Base-by-base conservation (phyloP, 2,113 vertebrate genomes). In the Rhinoderma darwinii region DNA sequence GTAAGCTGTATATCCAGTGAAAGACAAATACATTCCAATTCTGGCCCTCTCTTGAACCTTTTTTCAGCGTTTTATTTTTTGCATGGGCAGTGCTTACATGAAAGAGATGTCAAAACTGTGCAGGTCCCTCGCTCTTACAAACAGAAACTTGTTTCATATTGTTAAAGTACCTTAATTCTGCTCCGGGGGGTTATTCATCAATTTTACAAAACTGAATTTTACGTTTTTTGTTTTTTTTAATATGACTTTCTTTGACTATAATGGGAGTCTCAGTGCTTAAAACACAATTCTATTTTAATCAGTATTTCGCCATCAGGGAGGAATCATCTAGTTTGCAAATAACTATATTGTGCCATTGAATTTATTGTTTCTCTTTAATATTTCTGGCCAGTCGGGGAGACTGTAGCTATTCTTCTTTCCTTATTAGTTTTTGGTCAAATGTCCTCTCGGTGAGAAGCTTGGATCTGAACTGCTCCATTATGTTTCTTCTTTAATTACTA, bases 21-120 rank as follows among this genome's bases (percentile, higher is more conserved):
- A 86, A 75, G 84, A 81, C 85, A 61, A 81, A 87, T 74, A 70
- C 63, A 20, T n/a, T 81, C 54, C 77, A 32, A 37, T 81, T 81
- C 50, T 87, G 85, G 66, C 78, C 77, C 61, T 44, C 39, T 20
- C 85, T 32, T 82, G 78, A 87, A 82, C 85, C 50, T 59, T 44
- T n/a, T 79, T 80, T 51, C 37, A 30, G 3, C 9, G n/a, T 75
- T 86, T 81, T 86, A 59, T 81, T 81, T 72, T 5, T n/a, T 81
- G 30, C 35, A 81, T 43, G 35, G 50, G 66, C 51, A 56, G 27
- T 72, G 61, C 75, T 80, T 78, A 51, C 43, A 78, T 85, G 79
- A 86, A 35, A 47, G 25, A 56, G 32, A 68, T 82, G 47, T 18
- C 85, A 82, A 18, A 72, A 18, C 20, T 20, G 32, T 59, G 63